A percentile compares a stretch with the other conserved stretches of the same genome.
phyloP scores from a whole-genome alignment of 2,888 invertebrate genomes.

The Pseudococcus viburni region DNA sequence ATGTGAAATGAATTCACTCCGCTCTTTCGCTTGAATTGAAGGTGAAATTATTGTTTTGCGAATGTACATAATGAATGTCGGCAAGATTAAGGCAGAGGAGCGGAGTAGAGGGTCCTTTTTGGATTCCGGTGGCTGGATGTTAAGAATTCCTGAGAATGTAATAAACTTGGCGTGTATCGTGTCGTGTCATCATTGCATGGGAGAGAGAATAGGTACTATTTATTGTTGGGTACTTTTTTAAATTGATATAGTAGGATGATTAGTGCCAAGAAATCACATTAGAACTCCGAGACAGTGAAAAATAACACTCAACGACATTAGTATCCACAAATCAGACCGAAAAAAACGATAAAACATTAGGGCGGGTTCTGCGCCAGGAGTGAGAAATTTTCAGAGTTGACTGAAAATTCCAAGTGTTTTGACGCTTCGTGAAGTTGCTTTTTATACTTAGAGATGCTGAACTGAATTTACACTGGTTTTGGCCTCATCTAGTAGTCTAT shows the following conservation, averaged over 20 bases:
- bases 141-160: background rate
- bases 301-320: background rate
- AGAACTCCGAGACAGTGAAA: background rate
- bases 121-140: background rate
- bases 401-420: no score
- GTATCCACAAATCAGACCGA: background rate
- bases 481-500: no score
- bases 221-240: no score
- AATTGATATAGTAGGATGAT: no score
- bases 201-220: no score
- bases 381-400: no score
- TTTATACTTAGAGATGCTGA: no score
- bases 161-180: background rate
- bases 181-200: background rate
- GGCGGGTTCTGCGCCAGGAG: no score
- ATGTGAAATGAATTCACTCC: background rate
- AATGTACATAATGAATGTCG: background rate
- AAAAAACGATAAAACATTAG: no score
- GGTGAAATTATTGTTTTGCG: slow-evolving; percentile 6
- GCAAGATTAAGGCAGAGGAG: background rate
- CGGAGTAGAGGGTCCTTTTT: background rate
- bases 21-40: slow-evolving; percentile 14
- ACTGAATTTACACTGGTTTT: no score
- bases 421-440: no score
- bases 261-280: background rate